Base-by-base conservation (phyloP, 2,888 invertebrate genomes). In the Epirrhoe alternata region DNA sequence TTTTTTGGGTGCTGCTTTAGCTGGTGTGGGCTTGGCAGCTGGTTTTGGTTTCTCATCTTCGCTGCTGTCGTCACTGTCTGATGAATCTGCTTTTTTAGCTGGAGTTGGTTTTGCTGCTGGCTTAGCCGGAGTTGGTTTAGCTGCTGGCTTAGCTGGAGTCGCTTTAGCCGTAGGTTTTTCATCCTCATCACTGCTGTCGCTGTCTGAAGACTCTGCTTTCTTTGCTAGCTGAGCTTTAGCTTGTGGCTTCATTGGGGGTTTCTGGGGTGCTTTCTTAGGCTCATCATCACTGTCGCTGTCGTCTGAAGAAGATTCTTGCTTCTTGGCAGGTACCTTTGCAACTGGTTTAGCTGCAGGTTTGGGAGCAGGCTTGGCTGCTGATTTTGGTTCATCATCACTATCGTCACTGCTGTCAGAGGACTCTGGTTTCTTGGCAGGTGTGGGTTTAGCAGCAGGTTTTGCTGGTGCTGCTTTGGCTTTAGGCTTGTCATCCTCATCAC, bases 31-130 rank as follows among this genome's bases (percentile, higher is more conserved):
- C 56, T 72, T 72, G 0, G 68, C 58, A 45, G 61, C 31, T 5
- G 62, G 61, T 51, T 76, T 76, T 31, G 10, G 38, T 24, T 52
- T 53, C 72, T 72, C 60, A 65, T 82, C 85, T n/a, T 86, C 86
- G 68, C 87, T 87, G 16, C 89, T 89, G 8, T 90, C 89, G 62
- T 86, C 86, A 24, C 66, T 65, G 16, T 88, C 86, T 38, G 86
- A 89, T 12, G 85, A 82, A 50, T 76, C 76, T 68, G 69, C 68
- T 72, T 81, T 81, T 31, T 84, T 80, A 16, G 70, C 67, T 50
- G 69, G n/a, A 47, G 61, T 24, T 2, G 24, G 24, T 24, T 24
- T 24, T 1, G 24, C 24, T 33, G 60, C 52, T 42, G 30, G 45
- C 14, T 83, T 80, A 16, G 70, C 64, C 31, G 70, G 49, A 24